Evolutionary conservation across 1,140 invertebrate genomes (phyloP), one percentile per base, ranked within the genome.

Genomic region (Muscidifurax raptorellus): DNA sequence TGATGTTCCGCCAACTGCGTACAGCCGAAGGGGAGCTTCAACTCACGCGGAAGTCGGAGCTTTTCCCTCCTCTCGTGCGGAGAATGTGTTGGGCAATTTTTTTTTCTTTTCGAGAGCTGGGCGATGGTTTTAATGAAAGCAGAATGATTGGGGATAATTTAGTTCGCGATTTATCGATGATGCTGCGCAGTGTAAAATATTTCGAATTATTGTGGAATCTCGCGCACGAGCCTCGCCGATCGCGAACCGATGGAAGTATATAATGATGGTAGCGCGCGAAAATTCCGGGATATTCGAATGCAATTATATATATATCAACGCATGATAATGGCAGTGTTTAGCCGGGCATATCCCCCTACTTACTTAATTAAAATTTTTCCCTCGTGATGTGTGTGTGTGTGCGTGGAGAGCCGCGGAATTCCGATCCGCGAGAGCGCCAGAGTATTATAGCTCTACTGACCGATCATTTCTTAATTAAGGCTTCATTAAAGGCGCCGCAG

Each of bases 391-490:
- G 66, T 69, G 7, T 69, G 9, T 0, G 7, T 12, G 67, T 15
- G 27, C 13, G 9, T 30, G 3, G n/a, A n/a, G 74, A 47, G 71
- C 22, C 30, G 27, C 22, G 32, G 71, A 74, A 74, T 36, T 36
- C 32, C 15, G 18, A 22, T 40, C 36, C 36, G 5, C 32, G 5
- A 2, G 5, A 2, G 32, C 32, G 32, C 32, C 32, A 32, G 36
- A 40, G 36, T 40, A 40, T 40, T 40, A n/a, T n/a, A 32, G 71
- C 71, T 7, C 7, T n/a, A n/a, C n/a, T n/a, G 7, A 28, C 66
- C 40, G 79, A 80, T 80, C 66, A 52, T 72, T 47, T 80, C 67
- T 80, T 52, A 71, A 80, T 80, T 72, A 80, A 71, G 71, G 25
- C 67, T 80, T 80, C 18, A 71, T 80, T 80, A 71, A 32, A 77